phyloP scores from a whole-genome alignment of 2,113 vertebrate species.

The Platanista minor region DNA sequence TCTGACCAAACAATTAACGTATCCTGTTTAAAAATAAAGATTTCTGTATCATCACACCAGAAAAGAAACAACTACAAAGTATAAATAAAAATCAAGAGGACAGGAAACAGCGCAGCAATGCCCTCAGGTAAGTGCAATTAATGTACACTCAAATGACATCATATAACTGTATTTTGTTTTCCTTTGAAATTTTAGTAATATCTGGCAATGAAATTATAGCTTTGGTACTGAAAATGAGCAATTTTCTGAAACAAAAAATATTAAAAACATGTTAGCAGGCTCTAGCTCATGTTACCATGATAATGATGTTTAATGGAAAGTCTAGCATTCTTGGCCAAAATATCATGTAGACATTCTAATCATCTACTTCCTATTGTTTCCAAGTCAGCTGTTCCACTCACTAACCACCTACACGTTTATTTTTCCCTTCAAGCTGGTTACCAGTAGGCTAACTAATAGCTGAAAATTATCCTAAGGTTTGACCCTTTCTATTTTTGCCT shows the following conservation, averaged over 20 bases:
- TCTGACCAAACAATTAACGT: conserved; percentile 99
- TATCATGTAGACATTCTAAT: not conserved
- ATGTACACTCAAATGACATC: not conserved
- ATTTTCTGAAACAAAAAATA: conserved; percentile 36
- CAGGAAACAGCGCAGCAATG: not conserved
- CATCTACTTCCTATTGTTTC: not conserved
- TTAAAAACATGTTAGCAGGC: not conserved
- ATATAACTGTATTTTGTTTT: not conserved
- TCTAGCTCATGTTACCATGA: not conserved
- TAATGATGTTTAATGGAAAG: not conserved
- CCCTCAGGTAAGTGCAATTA: not conserved
- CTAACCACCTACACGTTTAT: not conserved
- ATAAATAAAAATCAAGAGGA: conserved; percentile 33
- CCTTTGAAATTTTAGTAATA: not conserved
- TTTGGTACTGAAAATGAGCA: not conserved
- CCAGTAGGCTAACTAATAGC: not conserved
- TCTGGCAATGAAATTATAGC: not conserved
- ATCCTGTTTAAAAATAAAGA: conserved; percentile 84
- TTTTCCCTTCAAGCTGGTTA: not conserved
- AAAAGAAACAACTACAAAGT: conserved; percentile 12
- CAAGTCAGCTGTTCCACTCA: not conserved
- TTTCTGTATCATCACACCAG: conserved; percentile 18
- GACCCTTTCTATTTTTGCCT: not conserved
- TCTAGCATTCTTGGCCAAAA: not conserved
- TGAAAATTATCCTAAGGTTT: not conserved